Conservation (phyloP, 2,113 vertebrate species). For the Lepus americanus region DNA sequence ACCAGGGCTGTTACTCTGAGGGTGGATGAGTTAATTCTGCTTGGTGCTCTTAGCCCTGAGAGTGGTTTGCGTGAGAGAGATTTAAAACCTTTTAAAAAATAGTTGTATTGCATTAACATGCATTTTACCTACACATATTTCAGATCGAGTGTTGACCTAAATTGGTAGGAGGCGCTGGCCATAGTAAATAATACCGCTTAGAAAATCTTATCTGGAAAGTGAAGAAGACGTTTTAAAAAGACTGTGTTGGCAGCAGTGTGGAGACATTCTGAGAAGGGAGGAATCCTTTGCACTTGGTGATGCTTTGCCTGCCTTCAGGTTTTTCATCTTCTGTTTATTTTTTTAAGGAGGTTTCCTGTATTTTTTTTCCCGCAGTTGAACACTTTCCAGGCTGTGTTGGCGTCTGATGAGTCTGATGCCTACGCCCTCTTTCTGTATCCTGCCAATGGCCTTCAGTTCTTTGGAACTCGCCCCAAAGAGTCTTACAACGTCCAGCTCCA, state of each 20-base stretch:
- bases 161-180: neutral
- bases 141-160: neutral
- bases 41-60: neutral
- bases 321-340: slow-evolving; percentile 29
- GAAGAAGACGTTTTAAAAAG: slow-evolving; percentile 42
- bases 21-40: neutral
- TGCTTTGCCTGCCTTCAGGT: neutral
- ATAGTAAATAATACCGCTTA: neutral
- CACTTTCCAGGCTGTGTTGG: slow-evolving; percentile 96
- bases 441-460: slow-evolving; percentile 92
- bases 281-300: neutral
- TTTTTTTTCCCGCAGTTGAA: slow-evolving; percentile 90
- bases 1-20: neutral
- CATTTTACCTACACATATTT: neutral
- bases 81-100: slow-evolving; percentile 7
- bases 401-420: slow-evolving; percentile 91
- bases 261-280: slow-evolving; percentile 1
- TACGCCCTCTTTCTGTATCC: slow-evolving; percentile 97
- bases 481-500: slow-evolving; percentile 95
- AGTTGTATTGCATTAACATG: neutral
- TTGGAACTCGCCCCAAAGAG: slow-evolving; percentile 94
- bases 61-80: slow-evolving; percentile 20
- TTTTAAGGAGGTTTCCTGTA: slow-evolving; percentile 58
- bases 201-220: slow-evolving; percentile 6
- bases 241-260: neutral